These are phyloP conservation scores for Drosophila mayaguana DNA, from an alignment of 2,888 invertebrate species.

Conservation along the genomic window DNA sequence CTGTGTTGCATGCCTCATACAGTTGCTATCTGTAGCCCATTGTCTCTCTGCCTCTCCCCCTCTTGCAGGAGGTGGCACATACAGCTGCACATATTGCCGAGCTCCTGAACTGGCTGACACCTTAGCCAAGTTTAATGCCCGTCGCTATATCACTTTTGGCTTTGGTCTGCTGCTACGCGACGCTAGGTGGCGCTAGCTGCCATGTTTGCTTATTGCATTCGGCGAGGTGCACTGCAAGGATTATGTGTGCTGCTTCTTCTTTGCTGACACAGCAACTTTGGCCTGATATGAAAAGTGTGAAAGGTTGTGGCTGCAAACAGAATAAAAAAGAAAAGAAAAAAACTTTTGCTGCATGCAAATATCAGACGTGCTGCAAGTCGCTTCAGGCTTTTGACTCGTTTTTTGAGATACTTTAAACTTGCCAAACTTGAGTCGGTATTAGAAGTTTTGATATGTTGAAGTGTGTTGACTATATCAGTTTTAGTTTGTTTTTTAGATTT, in stretches of 20 bases:
- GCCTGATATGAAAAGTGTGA: constrained; percentile 26
- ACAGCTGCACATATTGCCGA: constrained; percentile 47
- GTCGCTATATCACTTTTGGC: constrained; percentile 27
- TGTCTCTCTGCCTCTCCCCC: constrained; percentile 25
- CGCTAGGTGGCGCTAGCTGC: constrained; percentile 39
- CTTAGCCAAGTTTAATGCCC: constrained; percentile 34
- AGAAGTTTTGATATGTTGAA: not conserved
- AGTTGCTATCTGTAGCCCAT: constrained; percentile 43
- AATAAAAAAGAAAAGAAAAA: not conserved
- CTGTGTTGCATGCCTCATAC: constrained; percentile 58
- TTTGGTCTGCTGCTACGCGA: constrained; percentile 22
- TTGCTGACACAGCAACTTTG: constrained; percentile 18
- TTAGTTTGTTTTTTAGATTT: not conserved
- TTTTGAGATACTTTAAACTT: not conserved
- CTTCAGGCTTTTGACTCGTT: not conserved
- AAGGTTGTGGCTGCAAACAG: constrained; percentile 5
- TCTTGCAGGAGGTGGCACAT: not conserved
- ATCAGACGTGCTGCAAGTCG: constrained; percentile 19
- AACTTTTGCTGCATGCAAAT: constrained; percentile 33
- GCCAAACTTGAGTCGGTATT: not conserved
- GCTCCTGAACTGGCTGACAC: constrained; percentile 23
- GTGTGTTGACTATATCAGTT: not conserved
- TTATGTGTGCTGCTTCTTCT: constrained; percentile 12
- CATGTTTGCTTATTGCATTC: constrained; percentile 50
- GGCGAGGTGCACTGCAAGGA: constrained; percentile 50